Percentiles rank a stretch among this genome's conserved stretches.
Evolutionary conservation across 2,797 vertebrate genomes (phyloP).

Genomic region (Menidia menidia): DNA sequence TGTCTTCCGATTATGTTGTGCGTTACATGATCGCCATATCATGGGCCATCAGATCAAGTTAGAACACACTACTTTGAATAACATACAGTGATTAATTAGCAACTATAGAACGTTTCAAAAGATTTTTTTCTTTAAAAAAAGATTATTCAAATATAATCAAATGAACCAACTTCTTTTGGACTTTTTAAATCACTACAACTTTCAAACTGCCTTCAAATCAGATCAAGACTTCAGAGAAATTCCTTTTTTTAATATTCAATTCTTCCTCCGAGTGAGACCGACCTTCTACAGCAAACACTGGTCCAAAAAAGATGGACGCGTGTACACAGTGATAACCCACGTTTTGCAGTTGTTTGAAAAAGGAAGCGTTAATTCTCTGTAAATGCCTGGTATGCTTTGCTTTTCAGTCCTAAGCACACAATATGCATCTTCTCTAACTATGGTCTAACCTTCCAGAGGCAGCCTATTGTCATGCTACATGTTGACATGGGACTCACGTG

Average conservation of each 20-base stretch:
- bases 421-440: slow-evolving; percentile 76
- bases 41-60: no score
- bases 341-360: slow-evolving; percentile 42
- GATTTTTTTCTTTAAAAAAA: no score
- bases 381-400: slow-evolving; percentile 86
- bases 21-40: no score
- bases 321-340: neutral
- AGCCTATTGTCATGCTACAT: slow-evolving; percentile 93
- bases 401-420: slow-evolving; percentile 82
- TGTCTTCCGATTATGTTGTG: no score
- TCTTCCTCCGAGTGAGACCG: slow-evolving; percentile 58
- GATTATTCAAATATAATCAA: no score
- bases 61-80: no score
- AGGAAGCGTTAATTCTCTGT: slow-evolving; percentile 85
- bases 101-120: no score
- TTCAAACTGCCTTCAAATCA: no score
- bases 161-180: no score
- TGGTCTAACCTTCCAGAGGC: slow-evolving; percentile 80
- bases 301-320: slow-evolving; percentile 33
- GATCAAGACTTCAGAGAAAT: slow-evolving; percentile 15
- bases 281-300: slow-evolving; percentile 43
- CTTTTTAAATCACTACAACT: no score
- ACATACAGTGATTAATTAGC: no score
- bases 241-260: slow-evolving; percentile 39
- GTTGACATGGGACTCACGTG: slow-evolving; percentile 82